phyloP scores from a whole-genome alignment of 2,888 invertebrate genomes.

The Ametastegia equiseti region DNA sequence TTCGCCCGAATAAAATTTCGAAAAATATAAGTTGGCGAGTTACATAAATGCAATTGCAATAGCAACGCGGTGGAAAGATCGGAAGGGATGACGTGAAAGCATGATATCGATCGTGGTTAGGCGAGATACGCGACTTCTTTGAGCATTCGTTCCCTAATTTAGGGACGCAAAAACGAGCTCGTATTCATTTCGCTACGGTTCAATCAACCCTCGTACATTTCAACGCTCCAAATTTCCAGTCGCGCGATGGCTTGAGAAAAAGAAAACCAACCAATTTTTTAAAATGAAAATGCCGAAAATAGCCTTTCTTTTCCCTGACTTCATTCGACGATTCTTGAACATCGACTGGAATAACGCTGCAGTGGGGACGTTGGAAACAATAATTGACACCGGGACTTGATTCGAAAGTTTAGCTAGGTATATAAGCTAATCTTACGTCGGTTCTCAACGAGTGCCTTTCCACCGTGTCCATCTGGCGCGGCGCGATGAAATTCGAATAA shows the following conservation, averaged over 20 bases:
- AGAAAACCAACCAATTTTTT: no score
- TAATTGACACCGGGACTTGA: not conserved
- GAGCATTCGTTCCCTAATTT: not conserved
- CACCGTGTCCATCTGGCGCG: no score
- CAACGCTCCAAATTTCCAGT: no score
- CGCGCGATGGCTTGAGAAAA: no score
- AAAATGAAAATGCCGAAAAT: no score
- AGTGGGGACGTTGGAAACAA: not conserved
- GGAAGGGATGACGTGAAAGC: not conserved
- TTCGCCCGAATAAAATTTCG: not conserved
- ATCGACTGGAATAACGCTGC: not conserved
- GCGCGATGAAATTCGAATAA: no score
- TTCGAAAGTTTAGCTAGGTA: not conserved
- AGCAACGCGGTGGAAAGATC: not conserved
- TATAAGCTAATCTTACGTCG: not conserved
- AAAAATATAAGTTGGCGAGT: constrained; percentile 22
- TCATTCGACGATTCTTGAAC: not conserved
- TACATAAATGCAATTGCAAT: constrained; percentile 17
- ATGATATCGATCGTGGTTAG: not conserved
- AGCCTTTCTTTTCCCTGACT: not conserved
- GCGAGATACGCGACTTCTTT: not conserved
- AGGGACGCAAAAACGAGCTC: not conserved
- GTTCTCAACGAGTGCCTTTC: not conserved
- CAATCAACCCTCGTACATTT: not conserved
- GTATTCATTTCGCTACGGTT: not conserved